Evolutionary conservation across 2,888 invertebrate genomes (phyloP).

Genomic region (Leptura quadrifasciata): DNA sequence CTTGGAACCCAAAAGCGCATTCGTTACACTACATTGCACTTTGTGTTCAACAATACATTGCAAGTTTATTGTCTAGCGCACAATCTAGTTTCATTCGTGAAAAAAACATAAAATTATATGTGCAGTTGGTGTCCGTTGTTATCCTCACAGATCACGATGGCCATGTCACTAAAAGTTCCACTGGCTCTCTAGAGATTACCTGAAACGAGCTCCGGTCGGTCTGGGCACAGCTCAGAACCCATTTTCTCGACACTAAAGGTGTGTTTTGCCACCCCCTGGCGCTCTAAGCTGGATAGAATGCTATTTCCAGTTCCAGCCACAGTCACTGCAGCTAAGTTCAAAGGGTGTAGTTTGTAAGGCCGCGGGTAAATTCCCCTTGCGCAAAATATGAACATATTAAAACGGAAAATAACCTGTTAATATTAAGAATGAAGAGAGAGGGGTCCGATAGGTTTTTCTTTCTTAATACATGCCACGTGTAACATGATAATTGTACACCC

Average conservation of each 20-base stretch:
- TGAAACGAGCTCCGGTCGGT: neutral
- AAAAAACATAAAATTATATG: neutral
- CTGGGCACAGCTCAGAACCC: constrained; percentile 6
- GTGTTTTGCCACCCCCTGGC: constrained; percentile 10
- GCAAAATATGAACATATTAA: neutral
- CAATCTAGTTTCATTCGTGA: neutral
- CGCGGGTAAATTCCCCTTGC: neutral
- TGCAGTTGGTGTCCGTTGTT: neutral
- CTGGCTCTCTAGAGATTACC: neutral
- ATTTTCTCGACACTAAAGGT: constrained; percentile 7
- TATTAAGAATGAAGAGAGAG: too few species aligned
- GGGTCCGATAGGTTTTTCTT: too few species aligned
- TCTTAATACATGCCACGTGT: too few species aligned
- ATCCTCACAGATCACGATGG: neutral
- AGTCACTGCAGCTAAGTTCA: neutral
- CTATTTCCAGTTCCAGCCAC: constrained; percentile 2
- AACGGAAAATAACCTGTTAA: too few species aligned
- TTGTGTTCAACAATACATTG: too few species aligned
- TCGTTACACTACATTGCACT: too few species aligned
- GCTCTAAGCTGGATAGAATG: neutral
- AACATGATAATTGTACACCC: too few species aligned
- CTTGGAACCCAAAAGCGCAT: too few species aligned
- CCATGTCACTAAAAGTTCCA: constrained; percentile 18
- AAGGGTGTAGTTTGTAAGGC: neutral
- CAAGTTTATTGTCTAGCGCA: too few species aligned